These are phyloP conservation scores for Phyto melanocephala DNA, from an alignment of 2,888 invertebrate species.

Conservation along the genomic window DNA sequence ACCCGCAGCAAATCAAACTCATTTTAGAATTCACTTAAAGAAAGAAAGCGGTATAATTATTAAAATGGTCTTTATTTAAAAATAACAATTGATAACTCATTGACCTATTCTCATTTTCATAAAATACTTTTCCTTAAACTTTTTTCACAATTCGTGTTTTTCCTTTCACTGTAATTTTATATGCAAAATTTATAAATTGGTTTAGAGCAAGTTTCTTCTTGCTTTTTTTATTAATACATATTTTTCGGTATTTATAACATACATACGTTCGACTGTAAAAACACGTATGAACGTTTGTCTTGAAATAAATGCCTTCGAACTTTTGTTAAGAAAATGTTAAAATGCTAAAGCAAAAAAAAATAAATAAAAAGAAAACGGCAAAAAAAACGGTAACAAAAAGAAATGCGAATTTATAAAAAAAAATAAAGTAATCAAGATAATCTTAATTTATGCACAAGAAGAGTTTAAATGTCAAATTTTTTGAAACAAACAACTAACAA, in stretches of 20 bases:
- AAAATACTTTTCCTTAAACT: too few species aligned
- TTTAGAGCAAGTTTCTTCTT: neutral
- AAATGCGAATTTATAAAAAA: conserved; percentile 35
- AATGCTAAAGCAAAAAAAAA: conserved; percentile 3
- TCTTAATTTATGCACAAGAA: conserved; percentile 63
- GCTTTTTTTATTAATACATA: neutral
- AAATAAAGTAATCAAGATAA: conserved; percentile 58
- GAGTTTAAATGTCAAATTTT: conserved; percentile 63
- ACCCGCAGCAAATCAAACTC: too few species aligned
- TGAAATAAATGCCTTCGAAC: conserved; percentile 52
- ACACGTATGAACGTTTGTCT: neutral
- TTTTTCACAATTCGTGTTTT: too few species aligned
- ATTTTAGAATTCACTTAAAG: too few species aligned
- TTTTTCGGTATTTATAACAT: neutral
- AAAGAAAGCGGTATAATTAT: too few species aligned
- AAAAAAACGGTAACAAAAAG: conserved; percentile 5
- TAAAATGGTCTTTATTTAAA: too few species aligned
- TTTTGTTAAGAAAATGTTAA: conserved; percentile 50
- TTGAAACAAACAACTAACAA: conserved; percentile 50
- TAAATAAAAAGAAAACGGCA: neutral
- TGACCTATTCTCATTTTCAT: too few species aligned
- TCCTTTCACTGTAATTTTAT: conserved; percentile 4
- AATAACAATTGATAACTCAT: too few species aligned
- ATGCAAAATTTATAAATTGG: conserved; percentile 7
- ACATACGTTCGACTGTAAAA: conserved; percentile 5